Percentiles rank a stretch among this genome's conserved stretches.
These are phyloP conservation scores for Chymomyza fuscimana DNA, from an alignment of 2,888 invertebrate species.

Conservation along the genomic window DNA sequence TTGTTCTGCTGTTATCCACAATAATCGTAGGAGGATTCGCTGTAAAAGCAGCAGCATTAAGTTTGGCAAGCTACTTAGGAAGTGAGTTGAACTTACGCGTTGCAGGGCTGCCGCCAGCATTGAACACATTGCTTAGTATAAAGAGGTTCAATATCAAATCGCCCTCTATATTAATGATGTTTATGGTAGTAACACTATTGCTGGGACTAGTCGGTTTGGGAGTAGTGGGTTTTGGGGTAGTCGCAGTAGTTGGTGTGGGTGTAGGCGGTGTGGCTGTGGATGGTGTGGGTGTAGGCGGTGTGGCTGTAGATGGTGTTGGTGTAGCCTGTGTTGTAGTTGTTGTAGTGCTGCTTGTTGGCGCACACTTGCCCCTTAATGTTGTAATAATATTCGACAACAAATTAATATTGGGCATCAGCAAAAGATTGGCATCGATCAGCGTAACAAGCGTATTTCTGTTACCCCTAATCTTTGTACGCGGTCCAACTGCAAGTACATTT, in stretches of 20 bases:
- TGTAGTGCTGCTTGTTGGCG: neutral
- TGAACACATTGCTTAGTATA: neutral
- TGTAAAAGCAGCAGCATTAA: conserved; percentile 1
- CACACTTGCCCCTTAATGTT: neutral
- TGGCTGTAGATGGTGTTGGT: conserved; percentile 12
- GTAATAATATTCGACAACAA: neutral
- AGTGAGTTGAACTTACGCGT: conserved; percentile 17
- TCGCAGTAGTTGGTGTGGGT: too few species aligned
- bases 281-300: conserved; percentile 12
- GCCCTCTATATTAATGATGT: neutral
- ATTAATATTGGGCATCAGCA: neutral
- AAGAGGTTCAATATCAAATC: neutral
- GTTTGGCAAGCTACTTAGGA: too few species aligned
- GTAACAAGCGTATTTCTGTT: conserved; percentile 40
- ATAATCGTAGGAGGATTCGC: conserved; percentile 41
- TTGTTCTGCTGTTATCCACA: conserved; percentile 41
- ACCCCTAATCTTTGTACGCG: conserved; percentile 41
- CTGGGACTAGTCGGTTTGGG: too few species aligned
- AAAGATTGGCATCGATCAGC: neutral
- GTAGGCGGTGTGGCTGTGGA: neutral
- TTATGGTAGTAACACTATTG: conserved; percentile 11
- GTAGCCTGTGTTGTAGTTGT: conserved; percentile 2
- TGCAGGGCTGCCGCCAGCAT: conserved; percentile 16
- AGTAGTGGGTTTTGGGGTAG: neutral
- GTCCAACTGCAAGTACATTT: conserved; percentile 28